Base-by-base conservation (phyloP, 2,888 invertebrate genomes). In the Aleiodes alternator region DNA sequence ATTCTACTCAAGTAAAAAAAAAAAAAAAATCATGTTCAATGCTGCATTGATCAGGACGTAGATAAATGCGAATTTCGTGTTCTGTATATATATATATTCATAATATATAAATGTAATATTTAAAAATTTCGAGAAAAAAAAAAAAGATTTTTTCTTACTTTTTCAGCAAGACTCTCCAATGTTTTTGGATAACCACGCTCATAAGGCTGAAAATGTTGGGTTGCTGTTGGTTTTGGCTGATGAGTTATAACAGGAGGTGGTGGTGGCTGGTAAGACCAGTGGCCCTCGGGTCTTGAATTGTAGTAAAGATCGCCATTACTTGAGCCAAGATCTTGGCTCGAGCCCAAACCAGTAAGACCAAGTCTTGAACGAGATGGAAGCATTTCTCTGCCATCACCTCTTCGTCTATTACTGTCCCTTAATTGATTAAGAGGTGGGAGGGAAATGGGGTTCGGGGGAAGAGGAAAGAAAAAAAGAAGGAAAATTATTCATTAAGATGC, bases 121-220 rank as follows among this genome's bases (percentile, higher is more conserved):
- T 38, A 48, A 69, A 55, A 68, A 57, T 51, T 43, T 43, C 14
- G 2, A 34, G 2, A 23, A 23, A 23, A 23, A 23, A 23, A 23
- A 23, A 23, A 23, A 23, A 23, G 23, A 23, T 23, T 23, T 23
- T 23, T 23, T 82, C 88, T 87, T 88, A 91, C 91, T 90, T 97
- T 97, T 89, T 97, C 97, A 5, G 97, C 97, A 72, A 97, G 92
- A 85, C 96, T 97, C 88, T 97, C 97, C 81, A 97, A 90, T 0
- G 97, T 97, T 88, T 97, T 97, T 2, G 96, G 96, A 87, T 95
- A 95, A 4, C 93, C 94, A 79, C 96, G 92, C 87, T 97, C 96
- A 90, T 96, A 97, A 6, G 96, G 96, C 79, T 96, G 96, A 90
- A 96, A 97, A 86, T 96, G 94, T 81, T 96, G 95, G 74, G 94